Evolutionary conservation across 53 echinoderm and acorn worm genomes (phyloP).

Genomic region (Echinarachnius parma): DNA sequence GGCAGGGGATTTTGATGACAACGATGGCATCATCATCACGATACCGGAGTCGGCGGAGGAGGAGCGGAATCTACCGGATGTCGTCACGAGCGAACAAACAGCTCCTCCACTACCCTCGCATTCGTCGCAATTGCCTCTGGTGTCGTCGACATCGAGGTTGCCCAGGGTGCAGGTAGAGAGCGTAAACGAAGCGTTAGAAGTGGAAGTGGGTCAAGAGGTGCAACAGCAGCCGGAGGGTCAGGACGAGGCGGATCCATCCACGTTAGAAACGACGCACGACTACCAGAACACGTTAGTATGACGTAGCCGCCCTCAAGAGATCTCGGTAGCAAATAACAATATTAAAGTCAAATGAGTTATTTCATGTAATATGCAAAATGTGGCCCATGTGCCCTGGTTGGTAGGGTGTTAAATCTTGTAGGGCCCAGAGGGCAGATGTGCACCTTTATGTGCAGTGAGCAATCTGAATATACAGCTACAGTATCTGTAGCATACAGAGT

Average conservation of each 20-base stretch:
- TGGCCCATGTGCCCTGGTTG: too few relatives aligned
- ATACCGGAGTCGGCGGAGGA: conserved; percentile 23
- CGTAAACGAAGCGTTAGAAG: neutral
- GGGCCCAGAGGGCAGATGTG: too few relatives aligned
- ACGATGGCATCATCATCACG: neutral
- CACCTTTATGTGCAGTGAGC: too few relatives aligned
- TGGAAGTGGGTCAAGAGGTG: neutral
- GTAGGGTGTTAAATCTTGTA: too few relatives aligned
- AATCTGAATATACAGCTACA: too few relatives aligned
- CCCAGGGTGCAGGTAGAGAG: too few relatives aligned
- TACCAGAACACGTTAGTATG: conserved; percentile 23
- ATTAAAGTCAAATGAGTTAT: neutral
- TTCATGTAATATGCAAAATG: neutral
- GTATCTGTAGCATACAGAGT: too few relatives aligned
- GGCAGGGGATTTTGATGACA: neutral
- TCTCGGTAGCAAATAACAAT: neutral
- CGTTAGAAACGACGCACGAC: too few relatives aligned
- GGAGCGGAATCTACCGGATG: conserved; percentile 25
- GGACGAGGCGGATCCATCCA: conserved; percentile 1
- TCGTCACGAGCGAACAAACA: conserved; percentile 24
- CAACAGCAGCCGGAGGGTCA: conserved; percentile 11
- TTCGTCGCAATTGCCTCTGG: neutral
- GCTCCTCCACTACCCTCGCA: neutral
- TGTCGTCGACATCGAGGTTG: too few relatives aligned
- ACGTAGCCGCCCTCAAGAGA: conserved; percentile 13